Base-by-base conservation (phyloP, 2,888 invertebrate species). In the Acronicta alni region DNA sequence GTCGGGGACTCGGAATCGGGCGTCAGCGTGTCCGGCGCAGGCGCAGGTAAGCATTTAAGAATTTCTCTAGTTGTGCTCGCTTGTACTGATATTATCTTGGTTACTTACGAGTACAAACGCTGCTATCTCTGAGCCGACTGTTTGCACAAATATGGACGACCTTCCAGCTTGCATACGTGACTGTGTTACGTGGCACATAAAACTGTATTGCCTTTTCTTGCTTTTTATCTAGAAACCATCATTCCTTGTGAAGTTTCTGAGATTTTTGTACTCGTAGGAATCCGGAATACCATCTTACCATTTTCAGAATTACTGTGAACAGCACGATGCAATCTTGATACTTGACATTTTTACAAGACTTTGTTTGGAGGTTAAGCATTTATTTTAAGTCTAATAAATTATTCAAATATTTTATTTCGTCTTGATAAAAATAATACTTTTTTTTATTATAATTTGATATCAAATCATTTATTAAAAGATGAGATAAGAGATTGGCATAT, bases 71-170 rank as follows among this genome's bases (percentile, higher is more conserved):
- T 71, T 71, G 54, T 52, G 72, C 54, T 77, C 80, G 77, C 77
- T 77, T 64, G 41, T 77, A 82, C 77, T 72, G 85, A 86, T 86
- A 79, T 84, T 89, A 91, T 91, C 91, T 84, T 74, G 80, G 82
- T 85, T 88, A 87, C 87, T 86, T 89, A 85, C 77, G 80, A 81
- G 75, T 82, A 83, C 87, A 89, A 88, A 91, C 89, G 63, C 86
- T 85, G 86, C 89, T 92, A 93, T 93, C 92, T 87, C 59, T 53
- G 66, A 67, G 80, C 74, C 72, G 77, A 81, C 80, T 92, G 90
- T 92, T 91, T 92, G 91, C 88, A 87, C 90, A 90, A 90, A 91
- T 88, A 91, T 82, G 88, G 90, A 81, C 84, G 83, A 82, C 83
- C 86, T 84, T 76, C 82, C 81, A 72, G 81, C 74, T 74, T 74